Percentiles rank a stretch among this genome's conserved stretches.
phyloP scores from a whole-genome alignment of 2,888 invertebrate genomes.

The Dasypogon diadema region DNA sequence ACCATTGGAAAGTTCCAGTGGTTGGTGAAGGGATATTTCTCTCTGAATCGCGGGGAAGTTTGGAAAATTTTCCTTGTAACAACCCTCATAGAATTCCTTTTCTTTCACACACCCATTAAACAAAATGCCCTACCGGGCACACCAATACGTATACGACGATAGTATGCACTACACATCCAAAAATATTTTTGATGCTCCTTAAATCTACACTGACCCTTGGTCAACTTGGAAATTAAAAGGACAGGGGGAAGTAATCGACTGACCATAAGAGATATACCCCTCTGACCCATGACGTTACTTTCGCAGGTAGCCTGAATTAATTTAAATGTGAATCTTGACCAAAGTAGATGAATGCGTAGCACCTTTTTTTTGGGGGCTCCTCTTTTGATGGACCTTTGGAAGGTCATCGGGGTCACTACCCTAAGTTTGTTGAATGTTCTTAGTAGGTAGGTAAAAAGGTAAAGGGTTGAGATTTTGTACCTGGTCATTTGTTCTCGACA shows the following conservation, averaged over 20 bases:
- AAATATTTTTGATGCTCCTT: conserved; percentile 2
- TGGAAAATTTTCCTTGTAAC: background rate
- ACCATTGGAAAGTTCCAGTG: conserved; percentile 1
- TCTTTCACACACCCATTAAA: conserved; percentile 4
- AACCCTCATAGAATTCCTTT: conserved; percentile 3
- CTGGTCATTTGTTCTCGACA: conserved; percentile 19
- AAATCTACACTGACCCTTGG: conserved; percentile 31
- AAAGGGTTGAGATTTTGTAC: conserved; percentile 19
- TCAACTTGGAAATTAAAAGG: conserved; percentile 29
- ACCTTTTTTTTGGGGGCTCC: background rate
- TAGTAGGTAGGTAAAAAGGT: background rate
- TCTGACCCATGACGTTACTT: conserved; percentile 29
- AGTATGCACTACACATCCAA: background rate
- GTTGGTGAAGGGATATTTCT: background rate
- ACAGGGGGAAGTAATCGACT: conserved; percentile 4
- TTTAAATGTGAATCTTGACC: conserved; percentile 25
- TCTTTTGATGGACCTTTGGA: conserved; percentile 8
- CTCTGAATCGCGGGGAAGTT: too few species aligned
- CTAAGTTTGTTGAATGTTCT: background rate
- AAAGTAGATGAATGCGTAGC: conserved; percentile 1
- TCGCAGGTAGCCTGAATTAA: conserved; percentile 31
- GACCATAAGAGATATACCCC: conserved; percentile 11
- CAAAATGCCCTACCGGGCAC: background rate
- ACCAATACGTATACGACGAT: background rate
- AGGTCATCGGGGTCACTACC: conserved; percentile 33